Percentiles rank a stretch among this genome's conserved stretches.
These are phyloP conservation scores for Myiozetetes cayanensis DNA, from an alignment of 2,113 vertebrate genomes.

Conservation along the genomic window DNA sequence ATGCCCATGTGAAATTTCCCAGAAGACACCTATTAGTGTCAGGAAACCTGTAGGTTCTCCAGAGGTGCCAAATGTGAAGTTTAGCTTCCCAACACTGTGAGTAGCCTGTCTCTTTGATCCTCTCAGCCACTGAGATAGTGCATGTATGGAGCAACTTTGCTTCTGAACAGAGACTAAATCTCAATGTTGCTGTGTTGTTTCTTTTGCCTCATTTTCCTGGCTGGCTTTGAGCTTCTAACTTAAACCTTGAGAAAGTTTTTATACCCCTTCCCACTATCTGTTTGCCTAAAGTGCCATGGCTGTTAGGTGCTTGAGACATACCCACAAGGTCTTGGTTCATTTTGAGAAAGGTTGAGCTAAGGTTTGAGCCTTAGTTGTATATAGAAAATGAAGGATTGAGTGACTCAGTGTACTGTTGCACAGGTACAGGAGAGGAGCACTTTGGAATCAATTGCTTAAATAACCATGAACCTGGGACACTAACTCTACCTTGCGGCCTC, in stretches of 20 bases:
- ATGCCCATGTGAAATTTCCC: neutral
- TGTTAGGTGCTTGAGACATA: neutral
- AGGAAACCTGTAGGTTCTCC: neutral
- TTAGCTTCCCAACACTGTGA: neutral
- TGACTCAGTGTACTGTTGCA: neutral
- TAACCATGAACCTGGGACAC: neutral
- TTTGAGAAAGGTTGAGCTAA: neutral
- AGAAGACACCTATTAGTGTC: neutral
- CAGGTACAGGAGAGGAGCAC: fast-evolving
- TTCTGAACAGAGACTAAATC: neutral
- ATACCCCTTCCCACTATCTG: neutral
- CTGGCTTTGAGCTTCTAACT: neutral
- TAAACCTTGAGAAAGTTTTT: neutral
- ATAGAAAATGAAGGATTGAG: neutral
- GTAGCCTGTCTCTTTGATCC: neutral
- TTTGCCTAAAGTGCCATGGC: neutral
- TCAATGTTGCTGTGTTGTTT: neutral
- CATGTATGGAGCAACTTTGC: neutral
- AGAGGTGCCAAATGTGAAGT: neutral
- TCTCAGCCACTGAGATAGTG: neutral
- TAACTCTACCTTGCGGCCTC: neutral
- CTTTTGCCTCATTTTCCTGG: neutral
- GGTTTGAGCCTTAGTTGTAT: neutral
- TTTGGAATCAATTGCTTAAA: neutral
- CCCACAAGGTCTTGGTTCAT: neutral